phyloP scores from a whole-genome alignment of 2,888 invertebrate genomes.

The Tyria jacobaeae region DNA sequence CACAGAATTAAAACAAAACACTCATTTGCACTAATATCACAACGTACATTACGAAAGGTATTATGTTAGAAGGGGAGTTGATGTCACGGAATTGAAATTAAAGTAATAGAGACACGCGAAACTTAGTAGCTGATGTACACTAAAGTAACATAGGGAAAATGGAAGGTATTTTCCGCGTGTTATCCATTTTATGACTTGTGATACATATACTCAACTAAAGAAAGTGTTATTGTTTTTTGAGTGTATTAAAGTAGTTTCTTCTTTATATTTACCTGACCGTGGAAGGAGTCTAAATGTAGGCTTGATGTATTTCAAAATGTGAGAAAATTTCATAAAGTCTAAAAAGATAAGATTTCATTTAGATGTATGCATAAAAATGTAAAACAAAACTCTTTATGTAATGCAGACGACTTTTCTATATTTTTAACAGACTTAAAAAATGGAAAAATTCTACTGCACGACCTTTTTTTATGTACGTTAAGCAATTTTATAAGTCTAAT shows the following conservation, averaged over 20 bases:
- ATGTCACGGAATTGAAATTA: constrained; percentile 14
- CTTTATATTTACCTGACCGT: too few species aligned
- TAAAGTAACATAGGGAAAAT: neutral
- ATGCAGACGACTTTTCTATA: too few species aligned
- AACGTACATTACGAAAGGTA: constrained; percentile 8
- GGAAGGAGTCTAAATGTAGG: too few species aligned
- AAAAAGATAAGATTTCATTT: too few species aligned
- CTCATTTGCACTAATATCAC: constrained; percentile 3
- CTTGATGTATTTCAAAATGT: too few species aligned
- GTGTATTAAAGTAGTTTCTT: neutral
- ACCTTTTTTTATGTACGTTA: too few species aligned
- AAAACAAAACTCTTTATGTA: too few species aligned
- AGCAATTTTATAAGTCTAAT: too few species aligned
- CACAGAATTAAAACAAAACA: constrained; percentile 14
- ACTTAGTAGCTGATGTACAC: neutral
- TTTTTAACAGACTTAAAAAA: neutral
- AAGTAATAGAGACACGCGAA: constrained; percentile 7
- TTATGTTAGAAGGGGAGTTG: constrained; percentile 1
- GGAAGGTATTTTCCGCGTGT: neutral
- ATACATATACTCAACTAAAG: neutral
- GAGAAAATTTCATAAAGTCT: too few species aligned
- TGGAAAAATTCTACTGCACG: too few species aligned
- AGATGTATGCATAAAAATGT: too few species aligned
- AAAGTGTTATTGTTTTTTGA: constrained; percentile 8
- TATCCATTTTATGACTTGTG: constrained; percentile 6